Conservation (phyloP, 1,140 invertebrate species). For the Eciton burchellii region DNA sequence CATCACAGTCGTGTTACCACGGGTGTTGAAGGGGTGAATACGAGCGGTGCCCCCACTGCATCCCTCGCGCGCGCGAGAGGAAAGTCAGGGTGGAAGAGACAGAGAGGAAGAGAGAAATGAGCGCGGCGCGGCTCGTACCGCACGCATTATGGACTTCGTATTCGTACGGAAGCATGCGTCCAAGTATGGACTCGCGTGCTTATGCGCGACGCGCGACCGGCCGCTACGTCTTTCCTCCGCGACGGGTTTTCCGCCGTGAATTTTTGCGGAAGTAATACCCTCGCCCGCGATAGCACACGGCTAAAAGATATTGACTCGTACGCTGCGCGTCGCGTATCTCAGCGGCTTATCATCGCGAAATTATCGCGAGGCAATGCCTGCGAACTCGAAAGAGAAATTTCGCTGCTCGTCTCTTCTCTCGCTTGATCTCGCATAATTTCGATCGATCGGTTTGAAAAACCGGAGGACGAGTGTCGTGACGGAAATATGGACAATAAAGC, state of each 20-base stretch:
- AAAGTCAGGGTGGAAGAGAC: background rate
- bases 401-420: too few relatives aligned
- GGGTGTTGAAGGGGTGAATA: constrained; percentile 81
- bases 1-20: constrained; percentile 76
- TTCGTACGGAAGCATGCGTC: constrained; percentile 77
- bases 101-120: background rate
- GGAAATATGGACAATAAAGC: constrained; percentile 21
- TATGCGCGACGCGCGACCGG: constrained; percentile 75
- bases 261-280: constrained; percentile 11
- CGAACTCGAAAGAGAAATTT: too few relatives aligned
- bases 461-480: background rate
- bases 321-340: too few relatives aligned
- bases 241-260: constrained; percentile 4
- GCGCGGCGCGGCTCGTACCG: constrained; percentile 48
- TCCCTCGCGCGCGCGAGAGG: constrained; percentile 33
- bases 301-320: background rate
- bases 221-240: constrained; percentile 45
- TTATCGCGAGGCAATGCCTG: too few relatives aligned
- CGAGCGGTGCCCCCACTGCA: constrained; percentile 72
- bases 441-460: constrained; percentile 11
- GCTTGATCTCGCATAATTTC: too few relatives aligned
- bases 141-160: constrained; percentile 78
- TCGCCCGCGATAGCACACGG: background rate
- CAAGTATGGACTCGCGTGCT: constrained; percentile 80
- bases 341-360: too few relatives aligned